Base-by-base conservation (phyloP, 2,888 invertebrate genomes). In the Leucoma salicis region DNA sequence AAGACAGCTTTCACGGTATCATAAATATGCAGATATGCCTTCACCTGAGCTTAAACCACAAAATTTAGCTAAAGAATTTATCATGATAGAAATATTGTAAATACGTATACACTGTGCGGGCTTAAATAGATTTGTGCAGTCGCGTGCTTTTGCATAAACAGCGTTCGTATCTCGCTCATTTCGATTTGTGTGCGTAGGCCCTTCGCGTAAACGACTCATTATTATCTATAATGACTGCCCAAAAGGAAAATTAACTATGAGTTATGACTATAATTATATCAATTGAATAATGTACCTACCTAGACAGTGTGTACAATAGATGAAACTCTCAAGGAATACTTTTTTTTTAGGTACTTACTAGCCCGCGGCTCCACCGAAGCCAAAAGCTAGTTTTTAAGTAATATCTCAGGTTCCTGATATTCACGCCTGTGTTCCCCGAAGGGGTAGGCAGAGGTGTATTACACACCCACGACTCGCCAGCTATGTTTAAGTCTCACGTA, bases 21-120 rank as follows among this genome's bases (percentile, higher is more conserved):
- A 86, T 89, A 89, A 87, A 88, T 88, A 88, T 88, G 85, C 83
- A 88, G 87, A 87, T 87, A 86, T 86, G 77, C 82, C 75, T 77
- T 87, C 86, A 88, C 88, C 87, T 89, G 87, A 79, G 81, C 72
- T 77, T 79, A 82, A 79, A 74, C 82, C 72, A 70, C 84, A 73
- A 74, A 86, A 87, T 87, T 87, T 88, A 84, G 77, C 77, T 62
- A 69, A 55, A 74, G 79, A 84, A 88, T 89, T 87, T 88, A 88
- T 88, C 79, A 78, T 78, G 82, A 83, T 83, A 86, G 80, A 84
- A 84, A 82, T 83, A 83, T 80, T 84, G 82, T 87, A 86, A 85
- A 86, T 84, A 86, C 74, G 70, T 70, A 73, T 75, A 77, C 72
- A 70, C 77, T 74, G 77, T 70, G 74, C 73, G 71, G 72, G 74